Evolutionary conservation across 2,797 vertebrate genomes (phyloP).

Genomic region (Hafferia zeledoni): DNA sequence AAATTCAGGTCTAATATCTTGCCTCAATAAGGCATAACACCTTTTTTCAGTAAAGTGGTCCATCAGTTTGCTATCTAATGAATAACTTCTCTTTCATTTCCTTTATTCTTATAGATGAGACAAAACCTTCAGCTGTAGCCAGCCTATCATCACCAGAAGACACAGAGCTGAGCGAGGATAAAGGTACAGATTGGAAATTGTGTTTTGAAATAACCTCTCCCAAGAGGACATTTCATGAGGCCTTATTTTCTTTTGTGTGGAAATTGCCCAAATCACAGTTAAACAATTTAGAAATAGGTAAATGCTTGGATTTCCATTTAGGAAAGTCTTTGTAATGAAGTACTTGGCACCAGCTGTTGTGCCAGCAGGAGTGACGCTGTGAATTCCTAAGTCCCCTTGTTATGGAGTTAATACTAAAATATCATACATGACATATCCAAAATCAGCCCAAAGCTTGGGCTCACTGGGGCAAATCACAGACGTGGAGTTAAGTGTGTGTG

Average conservation of each 20-base stretch:
- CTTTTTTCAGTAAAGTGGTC: background rate
- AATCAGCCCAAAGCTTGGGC: background rate
- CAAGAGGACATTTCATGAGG: background rate
- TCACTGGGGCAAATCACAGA: background rate
- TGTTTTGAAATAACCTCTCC: background rate
- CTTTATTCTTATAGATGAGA: conserved; percentile 57
- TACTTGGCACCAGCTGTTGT: background rate
- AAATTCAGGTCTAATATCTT: background rate
- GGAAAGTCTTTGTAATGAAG: conserved; percentile 13
- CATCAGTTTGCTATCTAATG: background rate
- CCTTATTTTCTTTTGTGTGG: conserved; percentile 10
- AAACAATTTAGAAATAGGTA: conserved; percentile 19
- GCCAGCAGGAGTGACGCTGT: background rate
- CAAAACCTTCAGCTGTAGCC: background rate
- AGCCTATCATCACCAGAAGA: conserved; percentile 49
- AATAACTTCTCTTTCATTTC: conserved; percentile 42
- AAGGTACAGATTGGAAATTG: conserved; percentile 69
- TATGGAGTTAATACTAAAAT: background rate
- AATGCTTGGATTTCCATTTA: conserved; percentile 28
- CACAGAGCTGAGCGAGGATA: conserved; percentile 49
- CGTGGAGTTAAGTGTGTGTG: background rate
- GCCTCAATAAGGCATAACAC: background rate
- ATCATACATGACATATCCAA: background rate
- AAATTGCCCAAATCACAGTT: conserved; percentile 15
- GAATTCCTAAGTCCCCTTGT: conserved; percentile 23